Conservation (phyloP, 2,113 vertebrate genomes). For the Montifringilla adamsi region DNA sequence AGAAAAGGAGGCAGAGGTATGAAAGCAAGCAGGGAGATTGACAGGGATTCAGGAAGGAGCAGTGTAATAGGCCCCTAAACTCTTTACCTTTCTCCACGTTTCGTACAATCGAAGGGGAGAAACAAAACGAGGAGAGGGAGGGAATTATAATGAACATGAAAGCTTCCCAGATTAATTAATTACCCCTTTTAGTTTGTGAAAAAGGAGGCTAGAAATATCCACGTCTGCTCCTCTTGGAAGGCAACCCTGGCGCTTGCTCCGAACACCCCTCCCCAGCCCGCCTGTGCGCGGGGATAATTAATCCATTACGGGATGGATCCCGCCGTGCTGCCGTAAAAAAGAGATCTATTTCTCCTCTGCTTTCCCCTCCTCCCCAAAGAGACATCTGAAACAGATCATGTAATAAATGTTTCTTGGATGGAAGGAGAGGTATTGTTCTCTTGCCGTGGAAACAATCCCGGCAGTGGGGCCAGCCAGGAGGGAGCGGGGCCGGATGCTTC, state of each 20-base stretch:
- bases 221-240: slow-evolving; percentile 42
- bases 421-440: slow-evolving; percentile 62
- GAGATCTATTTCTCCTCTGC: slow-evolving; percentile 24
- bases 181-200: slow-evolving; percentile 12
- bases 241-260: neutral
- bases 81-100: neutral
- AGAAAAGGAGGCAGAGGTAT: neutral
- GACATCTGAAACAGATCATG: slow-evolving; percentile 51
- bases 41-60: neutral
- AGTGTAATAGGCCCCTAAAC: neutral
- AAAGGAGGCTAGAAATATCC: slow-evolving; percentile 1
- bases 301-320: slow-evolving; percentile 44
- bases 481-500: neutral
- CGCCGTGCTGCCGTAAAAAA: neutral
- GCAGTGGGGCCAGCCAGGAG: neutral
- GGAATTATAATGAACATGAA: neutral
- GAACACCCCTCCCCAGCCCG: neutral
- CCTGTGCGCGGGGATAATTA: slow-evolving; percentile 23
- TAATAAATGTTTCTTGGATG: slow-evolving; percentile 60
- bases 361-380: slow-evolving; percentile 28
- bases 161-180: slow-evolving; percentile 56
- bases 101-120: neutral
- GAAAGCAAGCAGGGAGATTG: neutral
- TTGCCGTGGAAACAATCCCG: slow-evolving; percentile 19
- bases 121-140: neutral